Evolutionary conservation across 2,113 vertebrate genomes (phyloP).

Genomic region (Microtus ochrogaster): DNA sequence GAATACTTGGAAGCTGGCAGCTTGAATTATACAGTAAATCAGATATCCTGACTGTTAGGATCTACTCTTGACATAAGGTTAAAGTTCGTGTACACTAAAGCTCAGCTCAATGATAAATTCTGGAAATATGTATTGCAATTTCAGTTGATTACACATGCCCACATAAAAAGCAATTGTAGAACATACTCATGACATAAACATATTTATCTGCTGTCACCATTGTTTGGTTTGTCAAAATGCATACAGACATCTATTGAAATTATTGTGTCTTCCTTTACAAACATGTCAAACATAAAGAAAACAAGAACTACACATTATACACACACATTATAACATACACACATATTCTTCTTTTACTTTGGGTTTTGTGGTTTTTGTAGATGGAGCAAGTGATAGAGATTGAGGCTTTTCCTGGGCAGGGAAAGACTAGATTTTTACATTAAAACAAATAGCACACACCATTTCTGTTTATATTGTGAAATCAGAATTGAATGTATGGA

Average conservation of each 20-base stretch:
- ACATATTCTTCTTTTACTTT: neutral
- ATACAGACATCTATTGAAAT: neutral
- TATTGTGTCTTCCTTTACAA: neutral
- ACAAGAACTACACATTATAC: neutral
- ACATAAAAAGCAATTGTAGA: neutral
- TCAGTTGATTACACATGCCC: neutral
- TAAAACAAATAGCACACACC: neutral
- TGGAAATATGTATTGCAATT: neutral
- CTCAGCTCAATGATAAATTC: neutral
- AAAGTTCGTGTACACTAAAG: no score
- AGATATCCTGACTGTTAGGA: neutral
- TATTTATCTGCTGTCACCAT: neutral
- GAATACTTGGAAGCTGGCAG: neutral
- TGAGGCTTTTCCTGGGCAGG: neutral
- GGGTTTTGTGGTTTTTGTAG: neutral
- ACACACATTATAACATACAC: neutral
- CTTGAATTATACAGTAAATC: conserved; percentile 1
- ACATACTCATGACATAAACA: neutral
- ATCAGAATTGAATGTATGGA: neutral
- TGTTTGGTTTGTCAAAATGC: neutral
- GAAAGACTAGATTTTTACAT: neutral
- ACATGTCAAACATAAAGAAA: neutral
- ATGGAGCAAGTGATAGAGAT: neutral
- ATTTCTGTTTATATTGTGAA: conserved; percentile 27
- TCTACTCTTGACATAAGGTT: neutral